Percentiles rank a stretch among this genome's conserved stretches.
Evolutionary conservation across 1,140 invertebrate species (phyloP).

Genomic region (Zeugodacus cucurbitae): DNA sequence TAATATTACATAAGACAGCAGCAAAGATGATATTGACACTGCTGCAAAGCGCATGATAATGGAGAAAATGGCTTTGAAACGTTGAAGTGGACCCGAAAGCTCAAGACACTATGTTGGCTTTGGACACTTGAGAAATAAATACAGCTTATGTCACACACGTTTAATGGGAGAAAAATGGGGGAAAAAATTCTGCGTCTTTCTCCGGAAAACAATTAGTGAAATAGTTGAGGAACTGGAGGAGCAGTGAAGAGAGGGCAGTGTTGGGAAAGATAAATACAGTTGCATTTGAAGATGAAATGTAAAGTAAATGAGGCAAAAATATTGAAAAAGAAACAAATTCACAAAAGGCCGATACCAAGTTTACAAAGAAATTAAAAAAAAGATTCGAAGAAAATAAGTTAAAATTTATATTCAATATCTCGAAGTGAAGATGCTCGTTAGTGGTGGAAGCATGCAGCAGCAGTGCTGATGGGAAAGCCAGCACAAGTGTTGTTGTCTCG

Average conservation of each 20-base stretch:
- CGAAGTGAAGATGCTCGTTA: background rate
- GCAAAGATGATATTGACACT: constrained; percentile 8
- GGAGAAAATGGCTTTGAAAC: too few species aligned
- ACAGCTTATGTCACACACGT: background rate
- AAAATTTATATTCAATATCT: constrained; percentile 2
- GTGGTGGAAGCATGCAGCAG: background rate
- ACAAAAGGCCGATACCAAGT: background rate
- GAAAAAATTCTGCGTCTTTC: background rate
- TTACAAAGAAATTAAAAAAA: background rate
- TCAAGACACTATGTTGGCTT: background rate
- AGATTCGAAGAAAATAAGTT: background rate
- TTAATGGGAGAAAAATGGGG: background rate
- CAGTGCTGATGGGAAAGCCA: background rate
- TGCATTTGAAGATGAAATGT: too few species aligned
- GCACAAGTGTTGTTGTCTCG: background rate
- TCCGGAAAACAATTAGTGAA: constrained; percentile 21
- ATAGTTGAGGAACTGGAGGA: background rate
- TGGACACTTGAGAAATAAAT: background rate
- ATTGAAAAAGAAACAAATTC: background rate
- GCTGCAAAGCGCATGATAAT: background rate
- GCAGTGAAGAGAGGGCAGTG: background rate
- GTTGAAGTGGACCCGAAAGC: background rate
- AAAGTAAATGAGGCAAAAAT: too few species aligned
- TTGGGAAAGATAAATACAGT: background rate
- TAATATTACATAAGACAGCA: background rate